phyloP scores from a whole-genome alignment of 2,113 vertebrate genomes.

The Abramis brama region DNA sequence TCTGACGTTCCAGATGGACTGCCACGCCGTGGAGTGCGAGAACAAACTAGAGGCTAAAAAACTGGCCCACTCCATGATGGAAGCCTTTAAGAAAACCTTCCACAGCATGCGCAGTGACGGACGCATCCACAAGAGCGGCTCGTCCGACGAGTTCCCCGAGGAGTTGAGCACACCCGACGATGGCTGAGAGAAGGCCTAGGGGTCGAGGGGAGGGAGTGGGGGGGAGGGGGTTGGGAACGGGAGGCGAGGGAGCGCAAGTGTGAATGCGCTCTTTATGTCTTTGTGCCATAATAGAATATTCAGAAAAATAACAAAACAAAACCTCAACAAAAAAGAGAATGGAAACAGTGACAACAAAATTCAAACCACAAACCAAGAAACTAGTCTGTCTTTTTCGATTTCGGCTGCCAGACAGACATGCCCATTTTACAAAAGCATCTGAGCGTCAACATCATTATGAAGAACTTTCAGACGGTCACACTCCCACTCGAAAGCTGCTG shows the following conservation, averaged over 20 bases:
- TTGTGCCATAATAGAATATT: conserved; percentile 45
- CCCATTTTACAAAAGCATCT: conserved; percentile 20
- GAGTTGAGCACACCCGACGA: conserved; percentile 89
- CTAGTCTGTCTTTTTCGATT: conserved; percentile 55
- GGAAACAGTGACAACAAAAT: not conserved
- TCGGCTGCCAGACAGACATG: conserved; percentile 42
- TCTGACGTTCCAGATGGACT: conserved; percentile 99
- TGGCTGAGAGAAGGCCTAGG: conserved; percentile 63
- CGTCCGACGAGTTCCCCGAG: conserved; percentile 87
- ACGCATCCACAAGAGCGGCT: conserved; percentile 92
- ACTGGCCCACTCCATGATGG: conserved; percentile 99
- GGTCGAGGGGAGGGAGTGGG: conserved; percentile 32
- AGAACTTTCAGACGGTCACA: not conserved
- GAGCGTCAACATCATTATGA: not conserved
- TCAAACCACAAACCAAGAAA: conserved; percentile 24
- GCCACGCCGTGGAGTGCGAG: conserved; percentile 96
- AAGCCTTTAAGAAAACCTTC: conserved; percentile 99
- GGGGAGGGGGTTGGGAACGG: conserved; percentile 62
- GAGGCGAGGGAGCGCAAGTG: conserved; percentile 54
- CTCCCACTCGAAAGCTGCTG: conserved; percentile 24
- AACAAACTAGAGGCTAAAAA: conserved; percentile 98
- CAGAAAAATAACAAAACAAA: not conserved
- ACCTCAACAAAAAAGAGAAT: not conserved
- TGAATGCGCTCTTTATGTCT: conserved; percentile 51
- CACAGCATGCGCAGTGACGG: conserved; percentile 97